phyloP scores from a whole-genome alignment of 1,140 invertebrate species.

The Andrena cerasifolii region DNA sequence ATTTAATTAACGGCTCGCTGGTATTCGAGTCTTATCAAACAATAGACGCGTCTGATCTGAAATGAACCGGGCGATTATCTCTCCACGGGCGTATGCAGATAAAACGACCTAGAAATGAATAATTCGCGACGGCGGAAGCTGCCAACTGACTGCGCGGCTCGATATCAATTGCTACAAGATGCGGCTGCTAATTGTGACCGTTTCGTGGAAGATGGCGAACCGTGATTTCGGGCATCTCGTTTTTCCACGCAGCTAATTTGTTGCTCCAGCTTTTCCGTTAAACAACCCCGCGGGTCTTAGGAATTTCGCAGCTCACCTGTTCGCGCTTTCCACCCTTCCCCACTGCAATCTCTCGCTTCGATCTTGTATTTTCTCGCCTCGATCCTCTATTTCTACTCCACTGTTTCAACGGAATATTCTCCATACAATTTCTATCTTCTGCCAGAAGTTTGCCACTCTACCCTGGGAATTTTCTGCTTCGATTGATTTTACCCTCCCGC shows the following conservation, averaged over 20 bases:
- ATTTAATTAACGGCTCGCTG: background rate
- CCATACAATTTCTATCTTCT: too few relatives aligned
- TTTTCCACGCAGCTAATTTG: background rate
- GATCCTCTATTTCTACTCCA: too few relatives aligned
- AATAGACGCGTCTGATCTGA: background rate
- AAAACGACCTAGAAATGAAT: conserved; percentile 17
- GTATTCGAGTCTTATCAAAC: background rate
- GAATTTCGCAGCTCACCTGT: too few relatives aligned
- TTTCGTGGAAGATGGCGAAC: background rate
- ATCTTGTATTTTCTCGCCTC: too few relatives aligned
- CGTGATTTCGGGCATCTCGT: background rate
- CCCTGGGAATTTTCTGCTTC: too few relatives aligned
- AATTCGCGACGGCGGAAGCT: conserved; percentile 16
- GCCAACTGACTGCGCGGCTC: conserved; percentile 20
- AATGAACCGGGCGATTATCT: conserved; percentile 32
- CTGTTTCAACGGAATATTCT: too few relatives aligned
- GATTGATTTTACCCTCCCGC: too few relatives aligned
- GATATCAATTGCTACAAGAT: conserved; percentile 34
- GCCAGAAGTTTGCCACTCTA: too few relatives aligned
- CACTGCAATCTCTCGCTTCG: too few relatives aligned
- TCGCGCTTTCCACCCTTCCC: too few relatives aligned
- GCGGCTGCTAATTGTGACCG: conserved; percentile 25
- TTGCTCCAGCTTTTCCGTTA: background rate
- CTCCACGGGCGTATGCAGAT: background rate
- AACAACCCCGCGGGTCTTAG: too few relatives aligned